phyloP scores from a whole-genome alignment of 2,113 vertebrate genomes.

The Ia io region DNA sequence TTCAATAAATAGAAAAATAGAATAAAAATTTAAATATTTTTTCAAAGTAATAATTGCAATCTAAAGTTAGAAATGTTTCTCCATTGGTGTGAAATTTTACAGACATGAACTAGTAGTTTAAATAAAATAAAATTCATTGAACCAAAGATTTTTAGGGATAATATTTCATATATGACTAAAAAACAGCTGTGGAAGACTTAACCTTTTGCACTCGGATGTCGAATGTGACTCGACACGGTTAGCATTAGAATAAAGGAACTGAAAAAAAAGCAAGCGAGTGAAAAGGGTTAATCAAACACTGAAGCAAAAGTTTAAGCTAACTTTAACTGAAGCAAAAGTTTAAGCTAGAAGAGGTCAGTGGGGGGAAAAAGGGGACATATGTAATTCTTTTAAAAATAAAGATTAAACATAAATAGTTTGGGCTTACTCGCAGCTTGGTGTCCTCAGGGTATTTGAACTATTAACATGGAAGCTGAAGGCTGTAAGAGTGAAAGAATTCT shows the following conservation, averaged over 20 bases:
- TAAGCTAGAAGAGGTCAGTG: too few species aligned
- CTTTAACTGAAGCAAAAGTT: neutral
- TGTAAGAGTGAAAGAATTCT: neutral
- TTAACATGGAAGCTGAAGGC: neutral
- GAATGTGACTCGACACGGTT: too few species aligned
- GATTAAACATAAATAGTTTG: neutral
- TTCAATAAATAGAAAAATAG: neutral
- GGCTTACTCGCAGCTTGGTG: neutral
- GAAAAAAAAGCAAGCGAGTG: too few species aligned
- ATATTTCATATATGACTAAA: neutral
- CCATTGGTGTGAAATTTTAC: neutral
- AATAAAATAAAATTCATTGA: slow-evolving; percentile 26
- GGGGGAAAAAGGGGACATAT: too few species aligned
- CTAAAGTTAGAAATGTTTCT: neutral
- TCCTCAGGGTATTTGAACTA: neutral
- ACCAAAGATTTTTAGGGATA: neutral
- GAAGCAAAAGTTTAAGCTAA: neutral
- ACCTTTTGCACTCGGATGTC: too few species aligned
- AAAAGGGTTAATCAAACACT: too few species aligned
- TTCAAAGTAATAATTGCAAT: neutral
- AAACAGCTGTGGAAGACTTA: neutral
- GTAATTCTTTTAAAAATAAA: neutral
- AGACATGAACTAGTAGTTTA: neutral
- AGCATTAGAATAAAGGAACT: too few species aligned
- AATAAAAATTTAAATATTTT: neutral